phyloP scores from a whole-genome alignment of 2,888 invertebrate species.

The Stramonita haemastoma region DNA sequence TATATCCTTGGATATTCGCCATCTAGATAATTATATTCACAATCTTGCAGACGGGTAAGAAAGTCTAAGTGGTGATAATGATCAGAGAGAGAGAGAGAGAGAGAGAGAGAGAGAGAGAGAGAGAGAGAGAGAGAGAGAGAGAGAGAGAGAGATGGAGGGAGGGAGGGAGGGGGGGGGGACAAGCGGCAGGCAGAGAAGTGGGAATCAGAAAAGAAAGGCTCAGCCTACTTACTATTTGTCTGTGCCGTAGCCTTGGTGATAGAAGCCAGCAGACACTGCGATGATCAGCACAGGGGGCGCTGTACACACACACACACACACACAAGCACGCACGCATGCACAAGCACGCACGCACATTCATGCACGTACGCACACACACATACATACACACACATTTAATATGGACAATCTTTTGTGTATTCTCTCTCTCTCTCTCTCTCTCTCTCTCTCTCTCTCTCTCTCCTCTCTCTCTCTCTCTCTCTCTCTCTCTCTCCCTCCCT shows the following conservation, averaged over 20 bases:
- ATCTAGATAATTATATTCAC: too few species aligned
- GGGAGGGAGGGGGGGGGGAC: not conserved
- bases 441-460: too few species aligned
- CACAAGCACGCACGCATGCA: constrained; percentile 14
- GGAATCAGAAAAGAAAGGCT: not conserved
- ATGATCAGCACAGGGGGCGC: constrained; percentile 64
- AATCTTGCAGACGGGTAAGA: too few species aligned
- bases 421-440: not conserved
- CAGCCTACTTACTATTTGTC: constrained; percentile 66
- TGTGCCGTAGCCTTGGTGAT: constrained; percentile 69
- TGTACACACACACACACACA: constrained; percentile 44
- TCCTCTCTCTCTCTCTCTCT: not conserved
- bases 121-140: constrained; percentile 3
- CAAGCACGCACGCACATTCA: not conserved
- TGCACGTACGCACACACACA: not conserved
- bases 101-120: constrained; percentile 1
- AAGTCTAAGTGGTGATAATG: too few species aligned
- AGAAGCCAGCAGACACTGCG: constrained; percentile 60
- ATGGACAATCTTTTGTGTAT: not conserved
- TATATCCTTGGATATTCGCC: too few species aligned
- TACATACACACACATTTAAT: not conserved
- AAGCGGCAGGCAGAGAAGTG: constrained; percentile 2
- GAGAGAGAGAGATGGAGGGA: not conserved
- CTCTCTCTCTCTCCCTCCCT: too few species aligned
- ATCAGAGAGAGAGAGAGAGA: too few species aligned